phyloP scores from a whole-genome alignment of 2,797 vertebrate species.

The Myotis pilosus region DNA sequence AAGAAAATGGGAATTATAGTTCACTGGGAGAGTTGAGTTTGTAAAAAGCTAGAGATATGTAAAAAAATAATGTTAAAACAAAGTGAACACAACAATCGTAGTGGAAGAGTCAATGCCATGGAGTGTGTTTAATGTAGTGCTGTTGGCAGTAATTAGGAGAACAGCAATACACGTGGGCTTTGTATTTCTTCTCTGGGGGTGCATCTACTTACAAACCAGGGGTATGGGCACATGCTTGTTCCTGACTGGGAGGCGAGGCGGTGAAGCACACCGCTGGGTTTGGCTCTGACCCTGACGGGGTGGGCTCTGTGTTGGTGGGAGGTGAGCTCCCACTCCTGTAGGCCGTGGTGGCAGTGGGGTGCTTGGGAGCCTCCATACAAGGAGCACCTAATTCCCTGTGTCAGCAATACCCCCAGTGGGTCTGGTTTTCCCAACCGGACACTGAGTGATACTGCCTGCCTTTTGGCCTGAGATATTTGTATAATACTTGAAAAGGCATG shows the following conservation, averaged over 20 bases:
- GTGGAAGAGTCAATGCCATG: background rate
- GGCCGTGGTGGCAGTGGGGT: background rate
- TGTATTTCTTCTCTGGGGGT: background rate
- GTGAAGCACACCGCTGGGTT: fast-evolving
- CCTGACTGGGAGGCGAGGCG: background rate
- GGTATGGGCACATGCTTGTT: no score
- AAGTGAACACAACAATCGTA: background rate
- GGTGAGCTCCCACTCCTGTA: background rate
- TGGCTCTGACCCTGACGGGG: background rate
- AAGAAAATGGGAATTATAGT: background rate
- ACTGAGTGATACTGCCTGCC: fast-evolving
- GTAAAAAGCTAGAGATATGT: background rate
- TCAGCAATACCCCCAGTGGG: background rate
- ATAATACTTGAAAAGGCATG: background rate
- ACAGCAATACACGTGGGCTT: background rate
- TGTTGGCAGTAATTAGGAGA: background rate
- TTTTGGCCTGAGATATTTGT: background rate
- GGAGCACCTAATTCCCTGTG: background rate
- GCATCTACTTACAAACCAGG: background rate
- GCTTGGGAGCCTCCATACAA: background rate
- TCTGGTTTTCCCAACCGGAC: background rate
- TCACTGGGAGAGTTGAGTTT: background rate
- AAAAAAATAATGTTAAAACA: background rate
- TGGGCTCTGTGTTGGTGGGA: background rate
- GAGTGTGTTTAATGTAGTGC: background rate